Evolutionary conservation across 2,888 invertebrate species (phyloP), one percentile per base, ranked within the genome.

Genomic region (Amblyteles armatorius): DNA sequence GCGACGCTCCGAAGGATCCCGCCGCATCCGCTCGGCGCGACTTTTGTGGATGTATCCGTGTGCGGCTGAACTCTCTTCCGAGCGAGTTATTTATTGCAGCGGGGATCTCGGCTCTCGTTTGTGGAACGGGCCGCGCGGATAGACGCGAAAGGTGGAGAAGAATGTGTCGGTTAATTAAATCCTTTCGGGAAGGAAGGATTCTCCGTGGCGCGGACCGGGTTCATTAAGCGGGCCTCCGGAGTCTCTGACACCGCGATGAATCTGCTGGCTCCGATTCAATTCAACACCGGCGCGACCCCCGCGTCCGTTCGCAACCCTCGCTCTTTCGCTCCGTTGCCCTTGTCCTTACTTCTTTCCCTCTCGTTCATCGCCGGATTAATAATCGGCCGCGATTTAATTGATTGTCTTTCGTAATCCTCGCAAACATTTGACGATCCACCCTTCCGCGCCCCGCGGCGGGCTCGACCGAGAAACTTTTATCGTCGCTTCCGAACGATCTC

Each of bases 161-260:
- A 79, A 81, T 86, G 84, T 84, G 76, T 86, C 84, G 84, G 86
- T 86, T 86, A 85, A 86, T 86, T 86, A 86, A 86, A 86, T 86
- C 86, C 82, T 86, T 86, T 82, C 63, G 44, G 85, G 77, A 83
- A 83, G 83, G 76, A 82, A 80, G 85, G 80, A 80, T 85, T 77
- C 84, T 63, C 73, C 29, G 63, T 29, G 29, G 73, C 29, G 16
- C 73, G 76, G 80, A 68, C 83, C 72, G 48, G 79, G 77, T 86
- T 86, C 82, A 86, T 86, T 79, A 86, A 85, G 55, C 77, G 76
- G 76, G 71, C 29, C 71, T 22, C 57, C 55, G 26, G 29, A 19
- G 67, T 50, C 67, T 65, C 82, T 82, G 82, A 84, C 78, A 73
- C 72, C 71, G 72, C 79, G 82, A 85, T 85, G 82, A 85, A 83